phyloP scores from a whole-genome alignment of 1,140 invertebrate species.

The Drosophila setifemur region DNA sequence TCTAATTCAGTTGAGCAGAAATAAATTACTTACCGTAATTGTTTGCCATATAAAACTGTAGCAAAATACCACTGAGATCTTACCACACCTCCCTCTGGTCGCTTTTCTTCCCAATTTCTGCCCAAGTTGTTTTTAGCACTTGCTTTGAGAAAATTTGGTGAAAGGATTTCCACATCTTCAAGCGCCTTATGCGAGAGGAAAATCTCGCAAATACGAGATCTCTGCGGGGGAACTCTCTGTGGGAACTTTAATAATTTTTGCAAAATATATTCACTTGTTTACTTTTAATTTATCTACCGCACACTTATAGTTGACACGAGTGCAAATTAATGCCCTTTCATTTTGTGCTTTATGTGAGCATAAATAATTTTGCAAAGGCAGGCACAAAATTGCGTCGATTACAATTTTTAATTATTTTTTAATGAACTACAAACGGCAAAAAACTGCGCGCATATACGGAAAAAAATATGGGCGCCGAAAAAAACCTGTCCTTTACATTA shows the following conservation, averaged over 20 bases:
- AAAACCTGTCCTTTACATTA: constrained; percentile 29
- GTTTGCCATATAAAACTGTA: constrained; percentile 78
- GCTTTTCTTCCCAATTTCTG: not conserved
- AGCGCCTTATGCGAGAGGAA: not conserved
- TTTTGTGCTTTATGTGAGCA: constrained; percentile 70
- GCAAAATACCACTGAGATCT: constrained; percentile 53
- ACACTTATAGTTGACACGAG: constrained; percentile 72
- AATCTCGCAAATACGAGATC: constrained; percentile 6
- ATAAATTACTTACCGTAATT: constrained; percentile 81
- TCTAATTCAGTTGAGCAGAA: constrained; percentile 80
- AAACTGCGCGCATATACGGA: constrained; percentile 16
- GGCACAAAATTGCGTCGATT: constrained; percentile 71
- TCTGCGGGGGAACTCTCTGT: not conserved
- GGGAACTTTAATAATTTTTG: constrained; percentile 39
- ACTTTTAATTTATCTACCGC: constrained; percentile 72
- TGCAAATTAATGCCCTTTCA: constrained; percentile 76
- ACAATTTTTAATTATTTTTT: constrained; percentile 80
- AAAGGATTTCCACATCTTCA: constrained; percentile 40
- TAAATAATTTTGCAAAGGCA: constrained; percentile 77
- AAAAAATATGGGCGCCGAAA: constrained; percentile 3
- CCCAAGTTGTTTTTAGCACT: not conserved
- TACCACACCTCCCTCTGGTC: not conserved
- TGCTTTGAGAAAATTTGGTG: constrained; percentile 14
- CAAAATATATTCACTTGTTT: constrained; percentile 67
- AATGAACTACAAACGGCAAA: constrained; percentile 64